Percentiles rank a stretch among this genome's conserved stretches.
These are phyloP conservation scores for Enteromius thamalakanensis DNA, from an alignment of 2,797 vertebrate genomes.

Conservation along the genomic window DNA sequence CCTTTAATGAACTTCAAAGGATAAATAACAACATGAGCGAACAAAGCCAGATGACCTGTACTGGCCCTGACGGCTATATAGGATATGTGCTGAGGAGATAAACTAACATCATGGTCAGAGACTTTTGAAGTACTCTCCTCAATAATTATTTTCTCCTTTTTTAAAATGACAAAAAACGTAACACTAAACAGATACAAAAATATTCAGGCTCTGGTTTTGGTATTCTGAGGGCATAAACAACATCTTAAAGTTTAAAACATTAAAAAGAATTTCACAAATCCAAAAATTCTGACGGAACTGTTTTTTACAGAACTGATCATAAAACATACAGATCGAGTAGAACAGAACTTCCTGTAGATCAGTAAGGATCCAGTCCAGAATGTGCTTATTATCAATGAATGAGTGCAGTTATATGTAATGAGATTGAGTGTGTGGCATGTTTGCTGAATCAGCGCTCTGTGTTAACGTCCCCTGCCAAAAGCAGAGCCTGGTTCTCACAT, in stretches of 20 bases:
- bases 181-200: constrained; percentile 33
- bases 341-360: constrained; percentile 22
- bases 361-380: constrained; percentile 24
- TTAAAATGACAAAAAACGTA: constrained; percentile 6
- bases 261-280: constrained; percentile 20
- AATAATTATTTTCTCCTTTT: constrained; percentile 2
- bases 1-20: constrained; percentile 49
- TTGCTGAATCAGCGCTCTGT: constrained; percentile 34
- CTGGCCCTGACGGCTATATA: constrained; percentile 38
- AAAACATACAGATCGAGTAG: constrained; percentile 1
- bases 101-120: constrained; percentile 47
- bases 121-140: constrained; percentile 48
- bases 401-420: constrained; percentile 11
- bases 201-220: constrained; percentile 1
- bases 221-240: constrained; percentile 4
- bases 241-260: constrained; percentile 7
- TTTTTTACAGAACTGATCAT: background rate
- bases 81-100: constrained; percentile 50
- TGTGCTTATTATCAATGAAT: constrained; percentile 25
- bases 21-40: constrained; percentile 42
- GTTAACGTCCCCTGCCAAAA: constrained; percentile 29
- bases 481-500: constrained; percentile 51
- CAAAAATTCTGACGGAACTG: constrained; percentile 8
- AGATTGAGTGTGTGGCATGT: constrained; percentile 10
- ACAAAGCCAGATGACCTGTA: constrained; percentile 56